Conservation (phyloP, 1,140 invertebrate genomes). For the Brachionus manjavacas region DNA sequence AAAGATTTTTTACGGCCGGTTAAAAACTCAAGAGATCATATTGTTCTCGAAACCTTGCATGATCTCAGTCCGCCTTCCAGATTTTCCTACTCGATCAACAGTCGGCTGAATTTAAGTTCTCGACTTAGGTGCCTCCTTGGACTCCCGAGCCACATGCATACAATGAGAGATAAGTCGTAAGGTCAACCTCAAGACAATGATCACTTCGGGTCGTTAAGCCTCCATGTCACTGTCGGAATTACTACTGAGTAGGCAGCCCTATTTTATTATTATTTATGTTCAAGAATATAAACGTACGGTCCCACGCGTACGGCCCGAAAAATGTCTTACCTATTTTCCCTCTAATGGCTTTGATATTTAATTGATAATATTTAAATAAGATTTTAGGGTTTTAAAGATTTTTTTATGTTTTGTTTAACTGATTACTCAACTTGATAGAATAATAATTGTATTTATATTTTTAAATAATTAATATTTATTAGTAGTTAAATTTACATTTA, state of each 20-base stretch:
- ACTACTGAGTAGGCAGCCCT: neutral
- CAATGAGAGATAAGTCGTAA: neutral
- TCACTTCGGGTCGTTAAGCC: neutral
- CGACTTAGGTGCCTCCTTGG: neutral
- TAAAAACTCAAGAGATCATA: neutral
- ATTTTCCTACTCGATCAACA: neutral
- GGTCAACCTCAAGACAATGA: neutral
- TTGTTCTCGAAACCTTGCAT: neutral
- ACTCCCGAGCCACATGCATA: neutral
- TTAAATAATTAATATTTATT: too few relatives aligned
- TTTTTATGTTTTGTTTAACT: too few relatives aligned
- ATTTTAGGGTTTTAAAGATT: neutral
- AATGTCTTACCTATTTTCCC: neutral
- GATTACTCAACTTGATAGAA: too few relatives aligned
- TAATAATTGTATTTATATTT: too few relatives aligned
- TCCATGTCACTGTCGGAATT: neutral
- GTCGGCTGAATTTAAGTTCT: neutral
- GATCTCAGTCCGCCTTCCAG: neutral
- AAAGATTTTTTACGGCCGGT: neutral
- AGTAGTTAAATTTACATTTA: too few relatives aligned
- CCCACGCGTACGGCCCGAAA: too few relatives aligned
- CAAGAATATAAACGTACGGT: too few relatives aligned
- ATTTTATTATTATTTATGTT: neutral
- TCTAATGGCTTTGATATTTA: neutral
- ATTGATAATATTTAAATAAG: neutral